A percentile compares a stretch with the other conserved stretches of the same genome.
Conservation (phyloP, 2,113 vertebrate species). For the Nothocercus julius region DNA sequence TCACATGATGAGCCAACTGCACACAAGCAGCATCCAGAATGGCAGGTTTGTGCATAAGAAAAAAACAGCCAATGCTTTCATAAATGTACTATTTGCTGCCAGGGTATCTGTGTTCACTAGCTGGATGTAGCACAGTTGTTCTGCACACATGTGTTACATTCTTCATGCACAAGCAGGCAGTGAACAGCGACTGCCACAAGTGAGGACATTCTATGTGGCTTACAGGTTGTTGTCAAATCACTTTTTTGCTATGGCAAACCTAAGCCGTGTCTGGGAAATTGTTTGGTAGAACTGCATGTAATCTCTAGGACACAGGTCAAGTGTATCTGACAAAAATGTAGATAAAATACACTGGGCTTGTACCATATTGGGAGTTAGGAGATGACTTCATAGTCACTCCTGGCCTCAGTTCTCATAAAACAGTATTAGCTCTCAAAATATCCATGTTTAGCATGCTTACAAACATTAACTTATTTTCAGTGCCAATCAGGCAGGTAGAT, state of each 20-base stretch:
- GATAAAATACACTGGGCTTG: background rate
- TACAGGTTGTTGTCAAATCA: background rate
- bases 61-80: background rate
- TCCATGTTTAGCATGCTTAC: background rate
- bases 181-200: background rate
- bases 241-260: background rate
- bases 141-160: background rate
- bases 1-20: background rate
- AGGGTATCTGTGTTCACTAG: too few relatives aligned
- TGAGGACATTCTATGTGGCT: background rate
- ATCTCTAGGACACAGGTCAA: background rate
- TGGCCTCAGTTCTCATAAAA: background rate
- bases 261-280: background rate
- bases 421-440: fast-evolving
- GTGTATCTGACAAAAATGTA: background rate
- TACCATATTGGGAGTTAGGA: background rate
- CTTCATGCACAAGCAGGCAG: background rate
- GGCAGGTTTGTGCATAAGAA: fast-evolving
- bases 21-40: background rate
- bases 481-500: conserved; percentile 26
- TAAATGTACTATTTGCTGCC: background rate
- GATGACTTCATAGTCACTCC: background rate
- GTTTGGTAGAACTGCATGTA: background rate
- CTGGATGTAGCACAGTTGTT: background rate
- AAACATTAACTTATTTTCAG: background rate